Conservation (phyloP, 2,888 invertebrate species). For the Athrips mouffetella region DNA sequence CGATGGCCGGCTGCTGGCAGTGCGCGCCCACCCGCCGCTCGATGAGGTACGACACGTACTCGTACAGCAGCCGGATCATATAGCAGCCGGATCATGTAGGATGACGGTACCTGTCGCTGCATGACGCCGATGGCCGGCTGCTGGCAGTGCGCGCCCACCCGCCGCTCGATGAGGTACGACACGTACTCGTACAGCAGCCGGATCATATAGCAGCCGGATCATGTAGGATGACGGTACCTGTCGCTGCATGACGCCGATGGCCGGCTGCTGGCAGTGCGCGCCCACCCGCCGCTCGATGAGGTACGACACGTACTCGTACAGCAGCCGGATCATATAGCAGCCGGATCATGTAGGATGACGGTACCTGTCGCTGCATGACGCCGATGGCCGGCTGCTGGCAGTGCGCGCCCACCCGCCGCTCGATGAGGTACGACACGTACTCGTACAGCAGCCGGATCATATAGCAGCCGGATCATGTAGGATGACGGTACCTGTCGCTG, state of each 20-base stretch:
- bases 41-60: slow-evolving; percentile 98
- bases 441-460: not conserved
- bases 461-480: too few species aligned
- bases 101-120: slow-evolving; percentile 59
- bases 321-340: not conserved
- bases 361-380: slow-evolving; percentile 82
- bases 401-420: slow-evolving; percentile 96
- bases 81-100: too few species aligned
- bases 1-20: slow-evolving; percentile 94
- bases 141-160: slow-evolving; percentile 93
- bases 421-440: slow-evolving; percentile 99
- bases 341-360: too few species aligned
- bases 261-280: slow-evolving; percentile 91
- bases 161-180: slow-evolving; percentile 98
- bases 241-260: slow-evolving; percentile 92
- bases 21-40: slow-evolving; percentile 97
- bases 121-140: slow-evolving; percentile 97
- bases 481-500: slow-evolving; percentile 47
- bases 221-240: too few species aligned
- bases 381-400: slow-evolving; percentile 95
- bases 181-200: slow-evolving; percentile 81
- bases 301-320: slow-evolving; percentile 92
- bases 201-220: slow-evolving; percentile 4
- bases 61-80: not conserved
- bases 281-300: slow-evolving; percentile 98